phyloP scores from a whole-genome alignment of 2,888 invertebrate genomes.

The Plebejus anna region DNA sequence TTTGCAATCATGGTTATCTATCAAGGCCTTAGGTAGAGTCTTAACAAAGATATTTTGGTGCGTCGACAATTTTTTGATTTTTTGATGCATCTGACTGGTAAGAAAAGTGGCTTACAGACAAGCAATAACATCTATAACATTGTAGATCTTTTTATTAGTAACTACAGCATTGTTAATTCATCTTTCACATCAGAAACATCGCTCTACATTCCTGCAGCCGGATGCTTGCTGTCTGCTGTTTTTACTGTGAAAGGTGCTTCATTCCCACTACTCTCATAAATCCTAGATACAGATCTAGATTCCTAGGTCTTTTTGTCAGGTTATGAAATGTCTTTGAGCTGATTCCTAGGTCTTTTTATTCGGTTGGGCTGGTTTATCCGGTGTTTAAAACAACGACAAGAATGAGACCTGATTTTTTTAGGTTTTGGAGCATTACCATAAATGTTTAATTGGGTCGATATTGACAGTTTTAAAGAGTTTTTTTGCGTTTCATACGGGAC shows the following conservation, averaged over 20 bases:
- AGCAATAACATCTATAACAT: not conserved
- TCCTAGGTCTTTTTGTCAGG: constrained; percentile 8
- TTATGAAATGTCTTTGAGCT: not conserved
- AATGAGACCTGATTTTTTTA: not conserved
- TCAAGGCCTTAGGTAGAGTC: not conserved
- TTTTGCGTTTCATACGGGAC: not conserved
- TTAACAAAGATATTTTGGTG: not conserved
- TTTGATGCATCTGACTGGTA: too few relatives aligned
- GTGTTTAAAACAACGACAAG: not conserved
- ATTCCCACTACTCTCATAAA: constrained; percentile 9
- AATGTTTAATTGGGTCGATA: not conserved
- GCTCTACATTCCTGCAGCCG: not conserved
- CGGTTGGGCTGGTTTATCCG: not conserved
- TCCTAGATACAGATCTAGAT: constrained; percentile 8
- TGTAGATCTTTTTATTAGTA: not conserved
- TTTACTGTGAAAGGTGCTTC: not conserved
- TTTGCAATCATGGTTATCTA: too few relatives aligned
- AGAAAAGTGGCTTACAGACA: too few relatives aligned
- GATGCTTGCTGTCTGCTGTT: not conserved
- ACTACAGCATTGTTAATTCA: not conserved
- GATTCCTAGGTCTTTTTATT: not conserved
- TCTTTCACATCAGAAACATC: not conserved
- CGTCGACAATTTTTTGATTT: too few relatives aligned
- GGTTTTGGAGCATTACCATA: not conserved
- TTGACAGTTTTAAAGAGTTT: not conserved